A percentile compares a stretch with the other conserved stretches of the same genome.
These are phyloP conservation scores for Lapara coniferarum DNA, from an alignment of 2,888 invertebrate genomes.

Conservation along the genomic window DNA sequence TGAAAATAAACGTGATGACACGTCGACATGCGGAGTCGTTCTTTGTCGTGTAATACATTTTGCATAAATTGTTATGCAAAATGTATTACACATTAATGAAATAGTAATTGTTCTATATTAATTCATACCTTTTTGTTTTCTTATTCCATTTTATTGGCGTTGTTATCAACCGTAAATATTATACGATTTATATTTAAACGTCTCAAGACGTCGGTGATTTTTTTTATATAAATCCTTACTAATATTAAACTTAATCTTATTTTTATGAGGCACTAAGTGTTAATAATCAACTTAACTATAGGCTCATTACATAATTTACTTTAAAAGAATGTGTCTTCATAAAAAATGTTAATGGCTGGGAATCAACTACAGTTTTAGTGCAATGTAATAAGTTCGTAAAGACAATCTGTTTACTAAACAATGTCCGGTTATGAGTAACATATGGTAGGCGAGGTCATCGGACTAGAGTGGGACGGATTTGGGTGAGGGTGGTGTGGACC, in stretches of 20 bases:
- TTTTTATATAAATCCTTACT: neutral
- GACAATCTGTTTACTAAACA: constrained; percentile 47
- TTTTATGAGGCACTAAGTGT: constrained; percentile 3
- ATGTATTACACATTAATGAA: no score
- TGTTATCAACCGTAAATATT: no score
- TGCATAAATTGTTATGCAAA: no score
- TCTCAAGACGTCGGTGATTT: no score
- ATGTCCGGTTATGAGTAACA: constrained; percentile 42
- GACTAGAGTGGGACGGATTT: constrained; percentile 21
- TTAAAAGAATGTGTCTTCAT: constrained; percentile 17
- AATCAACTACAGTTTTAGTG: constrained; percentile 30
- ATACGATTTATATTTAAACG: no score
- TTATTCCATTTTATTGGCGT: no score
- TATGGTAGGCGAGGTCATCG: constrained; percentile 42
- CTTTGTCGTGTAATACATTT: no score
- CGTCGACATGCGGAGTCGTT: no score
- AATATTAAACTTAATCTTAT: neutral
- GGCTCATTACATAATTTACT: neutral
- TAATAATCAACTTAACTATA: neutral
- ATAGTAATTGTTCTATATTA: no score
- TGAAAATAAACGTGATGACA: no score
- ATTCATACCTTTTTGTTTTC: no score
- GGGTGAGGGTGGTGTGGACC: neutral
- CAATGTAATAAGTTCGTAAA: constrained; percentile 35
- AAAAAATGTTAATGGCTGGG: constrained; percentile 8